Conservation (phyloP, 2,888 invertebrate species). For the Zootermopsis nevadensis region DNA sequence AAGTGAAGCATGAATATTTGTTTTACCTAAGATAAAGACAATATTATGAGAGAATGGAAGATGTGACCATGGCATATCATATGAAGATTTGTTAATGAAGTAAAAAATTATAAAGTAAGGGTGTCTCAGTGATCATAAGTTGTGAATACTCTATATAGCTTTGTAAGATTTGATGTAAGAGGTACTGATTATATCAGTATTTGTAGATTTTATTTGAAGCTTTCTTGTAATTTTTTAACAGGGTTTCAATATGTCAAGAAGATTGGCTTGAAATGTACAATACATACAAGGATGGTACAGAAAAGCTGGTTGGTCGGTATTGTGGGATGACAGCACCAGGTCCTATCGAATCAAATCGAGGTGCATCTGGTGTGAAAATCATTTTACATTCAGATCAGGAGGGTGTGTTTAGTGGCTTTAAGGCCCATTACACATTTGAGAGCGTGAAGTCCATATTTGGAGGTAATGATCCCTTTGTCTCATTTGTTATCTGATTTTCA, state of each 20-base stretch:
- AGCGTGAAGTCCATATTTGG: slow-evolving; percentile 88
- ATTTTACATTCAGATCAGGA: slow-evolving; percentile 89
- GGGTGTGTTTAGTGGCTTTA: slow-evolving; percentile 94
- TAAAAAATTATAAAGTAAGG: too few relatives aligned
- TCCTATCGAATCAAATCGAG: slow-evolving; percentile 91
- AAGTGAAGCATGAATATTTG: too few relatives aligned
- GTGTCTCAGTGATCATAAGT: too few relatives aligned
- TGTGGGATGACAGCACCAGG: slow-evolving; percentile 93
- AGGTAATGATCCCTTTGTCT: slow-evolving; percentile 60
- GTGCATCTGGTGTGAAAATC: slow-evolving; percentile 88
- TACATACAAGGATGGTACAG: slow-evolving; percentile 83
- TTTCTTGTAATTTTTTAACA: slow-evolving; percentile 58
- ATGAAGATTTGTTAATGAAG: too few relatives aligned
- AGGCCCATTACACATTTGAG: slow-evolving; percentile 94
- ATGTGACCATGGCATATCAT: too few relatives aligned
- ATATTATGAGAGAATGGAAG: too few relatives aligned
- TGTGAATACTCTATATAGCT: too few relatives aligned
- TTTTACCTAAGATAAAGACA: too few relatives aligned
- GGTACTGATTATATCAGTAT: too few relatives aligned
- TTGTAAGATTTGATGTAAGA: too few relatives aligned
- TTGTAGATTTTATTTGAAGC: neutral
- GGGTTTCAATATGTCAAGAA: slow-evolving; percentile 83
- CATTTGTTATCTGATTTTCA: neutral
- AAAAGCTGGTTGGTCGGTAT: slow-evolving; percentile 89
- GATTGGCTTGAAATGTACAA: slow-evolving; percentile 96